Evolutionary conservation across 1,140 invertebrate genomes (phyloP), one percentile per base, ranked within the genome.

Genomic region (Eufriesea mexicana): DNA sequence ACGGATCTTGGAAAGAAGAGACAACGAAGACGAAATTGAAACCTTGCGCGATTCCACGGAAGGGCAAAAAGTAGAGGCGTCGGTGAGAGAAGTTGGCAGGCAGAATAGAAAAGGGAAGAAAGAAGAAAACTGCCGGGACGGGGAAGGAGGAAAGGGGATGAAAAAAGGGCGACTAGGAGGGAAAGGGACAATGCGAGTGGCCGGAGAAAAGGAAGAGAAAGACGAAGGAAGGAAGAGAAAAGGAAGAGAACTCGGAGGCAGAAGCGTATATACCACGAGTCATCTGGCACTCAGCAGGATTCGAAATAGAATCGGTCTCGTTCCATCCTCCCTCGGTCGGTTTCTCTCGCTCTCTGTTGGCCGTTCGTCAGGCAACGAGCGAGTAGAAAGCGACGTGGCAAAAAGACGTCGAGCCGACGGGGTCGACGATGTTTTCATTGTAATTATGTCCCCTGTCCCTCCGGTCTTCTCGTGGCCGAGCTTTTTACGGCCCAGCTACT

Each of bases 241-340:
- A 87, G 86, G 77, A 79, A 79, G 87, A 74, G 84, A 76, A 74
- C 68, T 73, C 74, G 54, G 84, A 74, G 85, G 79, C 81, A 86
- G 86, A 89, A 83, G 80, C 87, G 81, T 86, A 67, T n/a, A 23
- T 64, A 86, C 89, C 85, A 89, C 90, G 90, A 93, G 92, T 93
- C 93, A 94, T 94, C 93, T 94, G 93, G 92, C 91, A 92, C 91
- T 93, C 92, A 92, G 91, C 92, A 91, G 90, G 83, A 92, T 94
- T 93, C 89, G 91, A 94, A 93, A 94, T 93, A 94, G 93, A 93
- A 86, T 82, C 76, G 80, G 84, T 87, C 84, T 80, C 75, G 84
- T 90, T 89, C 79, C 64, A 71, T 76, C 79, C 81, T 89, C 70
- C 59, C 18, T 57, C 62, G n/a, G 70, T 35, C 55, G 67, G 59